These are phyloP conservation scores for Spodoptera picta DNA, from an alignment of 2,888 invertebrate genomes.

Conservation along the genomic window DNA sequence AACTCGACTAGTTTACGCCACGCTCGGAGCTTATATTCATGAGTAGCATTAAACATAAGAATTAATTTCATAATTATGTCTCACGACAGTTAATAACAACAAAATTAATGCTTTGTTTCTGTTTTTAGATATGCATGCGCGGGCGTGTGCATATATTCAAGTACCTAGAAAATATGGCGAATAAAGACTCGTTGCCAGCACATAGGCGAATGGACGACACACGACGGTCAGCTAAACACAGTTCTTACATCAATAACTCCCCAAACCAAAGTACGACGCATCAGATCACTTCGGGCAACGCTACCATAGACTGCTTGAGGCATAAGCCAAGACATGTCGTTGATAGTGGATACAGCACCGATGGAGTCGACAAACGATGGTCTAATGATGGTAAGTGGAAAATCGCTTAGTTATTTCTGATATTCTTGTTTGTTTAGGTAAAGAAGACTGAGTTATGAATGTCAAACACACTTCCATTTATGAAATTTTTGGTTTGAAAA, in stretches of 20 bases:
- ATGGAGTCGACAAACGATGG: conserved; percentile 94
- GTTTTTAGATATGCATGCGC: conserved; percentile 94
- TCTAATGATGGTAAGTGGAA: conserved; percentile 91
- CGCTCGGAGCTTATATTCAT: too few species aligned
- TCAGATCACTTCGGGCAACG: conserved; percentile 82
- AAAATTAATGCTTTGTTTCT: background rate
- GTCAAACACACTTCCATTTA: too few species aligned
- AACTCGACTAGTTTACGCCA: too few species aligned
- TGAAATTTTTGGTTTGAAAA: too few species aligned
- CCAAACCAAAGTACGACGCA: conserved; percentile 72
- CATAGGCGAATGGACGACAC: conserved; percentile 86
- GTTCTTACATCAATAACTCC: conserved; percentile 76
- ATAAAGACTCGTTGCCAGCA: conserved; percentile 88
- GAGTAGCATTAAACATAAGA: too few species aligned
- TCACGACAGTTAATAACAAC: too few species aligned
- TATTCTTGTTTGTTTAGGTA: too few species aligned
- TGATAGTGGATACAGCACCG: conserved; percentile 97
- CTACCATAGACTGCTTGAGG: conserved; percentile 84
- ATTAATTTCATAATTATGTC: too few species aligned
- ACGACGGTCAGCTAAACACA: conserved; percentile 82
- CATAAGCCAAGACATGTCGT: conserved; percentile 91
- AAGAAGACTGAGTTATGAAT: too few species aligned
- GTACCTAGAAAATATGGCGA: conserved; percentile 96
- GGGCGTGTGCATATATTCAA: conserved; percentile 98
- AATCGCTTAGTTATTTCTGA: too few species aligned